Base-by-base conservation (phyloP, 2,888 invertebrate genomes). In the Andricus curvator region DNA sequence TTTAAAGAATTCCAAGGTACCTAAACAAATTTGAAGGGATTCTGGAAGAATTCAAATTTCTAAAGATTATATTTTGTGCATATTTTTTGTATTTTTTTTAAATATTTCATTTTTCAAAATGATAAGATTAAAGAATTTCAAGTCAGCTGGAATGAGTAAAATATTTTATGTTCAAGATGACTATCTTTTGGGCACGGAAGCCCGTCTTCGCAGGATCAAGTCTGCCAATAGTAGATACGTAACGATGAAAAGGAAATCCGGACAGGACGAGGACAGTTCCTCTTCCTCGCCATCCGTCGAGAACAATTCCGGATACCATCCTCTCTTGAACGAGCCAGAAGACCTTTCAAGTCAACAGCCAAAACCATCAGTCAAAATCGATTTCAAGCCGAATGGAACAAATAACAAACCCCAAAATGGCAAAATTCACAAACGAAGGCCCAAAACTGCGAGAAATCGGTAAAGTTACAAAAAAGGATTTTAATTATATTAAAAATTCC, bases 371-470 rank as follows among this genome's bases (percentile, higher is more conserved):
- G 85, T 85, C 89, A 90, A 85, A 67, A 74, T 62, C 84, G 81
- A 81, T n/a, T 76, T 80, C 56, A 83, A 65, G 41, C 77, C 81
- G 74, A 82, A 82, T 83, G 85, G 81, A 82, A 83, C 77, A 78
- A 82, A 80, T 79, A 82, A 79, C 78, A 85, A 84, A 82, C 81
- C 77, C n/a, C 78, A 79, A 56, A 81, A 74, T 29, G 66, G 33
- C 64, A 86, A 86, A 85, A 85, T 81, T 82, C 86, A 87, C 79
- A 92, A 89, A 81, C 89, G 89, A 37, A 88, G 91, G 33, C 84
- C 89, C 33, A 92, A 90, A 85, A 91, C 92, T n/a, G 90, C 89
- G 41, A 91, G 86, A 83, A 93, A 93, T 88, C 92, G 93, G 93
- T 93, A 88, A 80, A 84, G 82, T 6, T 37, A 25, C 11, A 41